Base-by-base conservation (phyloP, 92 coral and sea anemone genomes). In the Metridium senile region DNA sequence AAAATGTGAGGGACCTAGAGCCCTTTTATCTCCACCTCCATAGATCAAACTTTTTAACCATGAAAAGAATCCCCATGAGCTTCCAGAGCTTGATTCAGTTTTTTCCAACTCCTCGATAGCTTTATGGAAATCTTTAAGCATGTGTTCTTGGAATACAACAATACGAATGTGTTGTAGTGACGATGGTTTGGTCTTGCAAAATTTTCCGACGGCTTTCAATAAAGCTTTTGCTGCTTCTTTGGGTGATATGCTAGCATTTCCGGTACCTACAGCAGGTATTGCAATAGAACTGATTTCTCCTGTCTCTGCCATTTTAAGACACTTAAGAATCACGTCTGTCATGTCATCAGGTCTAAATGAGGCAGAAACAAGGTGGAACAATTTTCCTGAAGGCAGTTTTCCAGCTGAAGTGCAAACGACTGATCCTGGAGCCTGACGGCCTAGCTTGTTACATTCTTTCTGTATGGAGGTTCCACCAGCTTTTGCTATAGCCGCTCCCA, bases 181-280 rank as follows among this genome's bases (percentile, higher is more conserved):
- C 1, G 71, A 33, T n/a, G 83, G 85, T 25, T 75, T 80, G 59
- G 47, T 83, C 27, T 74, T 82, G 34, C 84, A 75, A 75, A 89
- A 89, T 66, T 68, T 80, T 22, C 61, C 71, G 27, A 93, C 53
- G 26, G 90, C 91, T 18, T 87, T 32, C 58, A 93, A 23, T 46
- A 89, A 66, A 19, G 83, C 79, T 47, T 86, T 80, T 0, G 92
- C 90, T 8, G 85, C 77, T n/a, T 84, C 76, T 66, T 86, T 74
- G 1, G 84, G 77, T 0, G 22, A 51, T 1, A 74, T 68, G 8
- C 74, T 33, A 2, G 70, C 65, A 18, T 62, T 72, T 43, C 94
- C 98, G 13, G 94, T 90, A 17, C 93, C 94, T 9, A 93, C 45
- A 2, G 98, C 98, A 26, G 95, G 98, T 8, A 93, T 52, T 16